Base-by-base conservation (phyloP, 2,113 vertebrate species). In the Lycaon pictus region DNA sequence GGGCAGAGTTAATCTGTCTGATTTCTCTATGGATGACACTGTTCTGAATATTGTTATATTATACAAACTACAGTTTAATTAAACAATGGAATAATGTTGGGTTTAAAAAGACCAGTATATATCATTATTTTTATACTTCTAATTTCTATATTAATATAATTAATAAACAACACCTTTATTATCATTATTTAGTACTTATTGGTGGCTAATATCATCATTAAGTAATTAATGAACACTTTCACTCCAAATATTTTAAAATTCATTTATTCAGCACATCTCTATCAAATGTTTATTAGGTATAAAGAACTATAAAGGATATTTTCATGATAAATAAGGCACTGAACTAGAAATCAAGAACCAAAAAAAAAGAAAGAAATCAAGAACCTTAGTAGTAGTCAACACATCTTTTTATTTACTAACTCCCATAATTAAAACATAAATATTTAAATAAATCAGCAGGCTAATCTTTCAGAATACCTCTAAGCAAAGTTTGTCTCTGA, bases 1-100 rank as follows among this genome's bases (percentile, higher is more conserved):
- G 55, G 48, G 12, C 74, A 92, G 35, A 90, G 37, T 93, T 96
- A 29, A n/a, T 67, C 58, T 51, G 48, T 55, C 58, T 95, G 63
- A 81, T 56, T 74, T 67, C 84, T 63, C 63, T 71, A 35, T 55
- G 51, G 56, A 95, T 29, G 22, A 63, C n/a, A 79, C 35, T 10
- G 4, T 35, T 69, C n/a, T 93, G 56, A 80, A 63, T 87, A 56
- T 37, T 43, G 11, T 60, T 71, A 6, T 16, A 65, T 85, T 43
- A 53, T 15, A 89, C 58, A 60, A 88, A 80, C 19, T 55, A 62
- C 11, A 62, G 15, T 22, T 95, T 76, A 88, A 60, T 22, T 43
- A 72, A 88, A 93, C 71, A 13, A 77, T 32, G 35, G 29, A 69
- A 23, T 58, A 60, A 60, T 88, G 13, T 43, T 29, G 43, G 55